These are phyloP conservation scores for Platynereis dumerilii DNA, from an alignment of 2,888 invertebrate genomes.

Conservation along the genomic window DNA sequence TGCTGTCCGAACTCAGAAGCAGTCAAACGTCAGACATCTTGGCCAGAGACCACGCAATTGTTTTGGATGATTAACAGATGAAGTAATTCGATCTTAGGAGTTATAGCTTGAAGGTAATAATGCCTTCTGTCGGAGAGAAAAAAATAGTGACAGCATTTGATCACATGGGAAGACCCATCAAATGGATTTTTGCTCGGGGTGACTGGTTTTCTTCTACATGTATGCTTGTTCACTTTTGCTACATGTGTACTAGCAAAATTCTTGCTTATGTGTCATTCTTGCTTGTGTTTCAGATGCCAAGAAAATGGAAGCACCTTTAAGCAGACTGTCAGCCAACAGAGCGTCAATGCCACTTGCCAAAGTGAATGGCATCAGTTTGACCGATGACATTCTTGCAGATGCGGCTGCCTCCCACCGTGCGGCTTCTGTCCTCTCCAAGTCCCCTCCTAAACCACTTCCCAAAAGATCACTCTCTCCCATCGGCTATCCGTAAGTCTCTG, in stretches of 20 bases:
- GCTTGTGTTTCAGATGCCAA: too few relatives aligned
- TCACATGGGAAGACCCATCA: not conserved
- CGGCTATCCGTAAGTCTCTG: slow-evolving; percentile 15
- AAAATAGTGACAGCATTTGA: slow-evolving; percentile 1
- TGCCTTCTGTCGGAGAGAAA: not conserved
- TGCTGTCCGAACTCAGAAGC: too few relatives aligned
- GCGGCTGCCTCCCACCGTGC: slow-evolving; percentile 11
- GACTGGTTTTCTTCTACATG: too few relatives aligned
- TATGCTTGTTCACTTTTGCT: too few relatives aligned
- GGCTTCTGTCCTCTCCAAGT: slow-evolving; percentile 13
- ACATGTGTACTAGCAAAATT: too few relatives aligned
- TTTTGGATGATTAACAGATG: too few relatives aligned
- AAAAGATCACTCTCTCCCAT: slow-evolving; percentile 26
- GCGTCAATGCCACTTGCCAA: slow-evolving; percentile 53
- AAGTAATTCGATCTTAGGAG: too few relatives aligned
- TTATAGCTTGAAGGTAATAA: not conserved
- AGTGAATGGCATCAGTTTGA: slow-evolving; percentile 53
- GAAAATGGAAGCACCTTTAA: not conserved
- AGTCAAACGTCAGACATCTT: too few relatives aligned
- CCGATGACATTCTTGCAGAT: slow-evolving; percentile 49
- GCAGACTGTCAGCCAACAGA: slow-evolving; percentile 41
- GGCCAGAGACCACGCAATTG: too few relatives aligned
- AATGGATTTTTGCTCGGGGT: not conserved
- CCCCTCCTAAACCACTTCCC: slow-evolving; percentile 19
- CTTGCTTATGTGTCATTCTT: too few relatives aligned